Evolutionary conservation across 2,113 vertebrate genomes (phyloP).

Genomic region (Corvus cornix): DNA sequence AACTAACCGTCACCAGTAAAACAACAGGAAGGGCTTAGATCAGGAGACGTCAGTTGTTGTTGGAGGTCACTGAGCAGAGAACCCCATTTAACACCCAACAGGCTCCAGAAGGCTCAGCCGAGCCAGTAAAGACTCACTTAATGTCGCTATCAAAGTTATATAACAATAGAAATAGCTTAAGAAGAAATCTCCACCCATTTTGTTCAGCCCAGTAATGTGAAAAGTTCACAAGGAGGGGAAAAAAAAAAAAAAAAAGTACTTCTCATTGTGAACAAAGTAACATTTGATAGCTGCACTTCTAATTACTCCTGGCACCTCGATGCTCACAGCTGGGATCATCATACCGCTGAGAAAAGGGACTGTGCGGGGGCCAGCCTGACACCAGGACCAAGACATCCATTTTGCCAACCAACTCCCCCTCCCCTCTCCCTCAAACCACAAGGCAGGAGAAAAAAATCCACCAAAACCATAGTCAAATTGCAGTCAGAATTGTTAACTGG

Average conservation of each 20-base stretch:
- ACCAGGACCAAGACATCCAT: background rate
- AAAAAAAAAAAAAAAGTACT: background rate
- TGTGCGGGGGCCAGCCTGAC: background rate
- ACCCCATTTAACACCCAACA: conserved; percentile 68
- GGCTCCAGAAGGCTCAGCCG: conserved; percentile 8
- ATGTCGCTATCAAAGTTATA: conserved; percentile 37
- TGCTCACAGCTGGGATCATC: background rate
- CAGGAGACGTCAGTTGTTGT: conserved; percentile 59
- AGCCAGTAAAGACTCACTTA: conserved; percentile 57
- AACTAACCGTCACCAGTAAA: conserved; percentile 51
- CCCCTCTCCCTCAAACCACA: background rate
- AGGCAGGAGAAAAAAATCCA: background rate
- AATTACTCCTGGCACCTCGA: background rate
- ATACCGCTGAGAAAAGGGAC: background rate
- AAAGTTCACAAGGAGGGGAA: conserved; percentile 34
- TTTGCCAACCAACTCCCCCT: background rate
- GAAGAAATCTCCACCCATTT: conserved; percentile 47
- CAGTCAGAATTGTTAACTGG: background rate
- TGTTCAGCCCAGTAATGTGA: conserved; percentile 21
- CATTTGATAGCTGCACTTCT: background rate
- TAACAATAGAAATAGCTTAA: conserved; percentile 55
- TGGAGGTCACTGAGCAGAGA: conserved; percentile 67
- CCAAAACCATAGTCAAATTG: background rate
- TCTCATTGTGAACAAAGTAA: conserved; percentile 29
- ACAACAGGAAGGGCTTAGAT: conserved; percentile 63